These are phyloP conservation scores for Tachina grossa DNA, from an alignment of 2,888 invertebrate genomes.

Conservation along the genomic window DNA sequence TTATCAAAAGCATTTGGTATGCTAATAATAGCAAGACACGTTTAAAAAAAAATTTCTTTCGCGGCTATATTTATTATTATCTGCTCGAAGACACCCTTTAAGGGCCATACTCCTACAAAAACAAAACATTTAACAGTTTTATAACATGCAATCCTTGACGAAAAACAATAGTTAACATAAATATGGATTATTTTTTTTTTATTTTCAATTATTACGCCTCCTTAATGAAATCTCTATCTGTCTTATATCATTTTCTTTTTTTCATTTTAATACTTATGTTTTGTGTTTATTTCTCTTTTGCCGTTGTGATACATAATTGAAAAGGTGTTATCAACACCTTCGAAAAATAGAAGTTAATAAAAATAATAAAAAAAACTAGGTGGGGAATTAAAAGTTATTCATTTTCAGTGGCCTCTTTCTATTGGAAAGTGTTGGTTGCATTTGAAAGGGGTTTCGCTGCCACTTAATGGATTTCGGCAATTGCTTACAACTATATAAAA, in stretches of 20 bases:
- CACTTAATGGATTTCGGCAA: conserved; percentile 18
- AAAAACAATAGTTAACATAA: conserved; percentile 72
- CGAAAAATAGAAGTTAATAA: background rate
- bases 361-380: conserved; percentile 8
- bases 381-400: conserved; percentile 20
- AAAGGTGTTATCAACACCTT: conserved; percentile 54
- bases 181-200: conserved; percentile 62
- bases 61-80: conserved; percentile 24
- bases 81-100: conserved; percentile 42
- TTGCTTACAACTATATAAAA: conserved; percentile 24
- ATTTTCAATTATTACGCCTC: conserved; percentile 69
- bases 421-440: conserved; percentile 45
- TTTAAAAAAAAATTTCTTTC: background rate
- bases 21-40: conserved; percentile 57
- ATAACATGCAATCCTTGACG: conserved; percentile 73
- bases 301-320: conserved; percentile 36
- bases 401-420: conserved; percentile 14
- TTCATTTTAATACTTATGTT: background rate
- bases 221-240: conserved; percentile 71
- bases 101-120: conserved; percentile 44
- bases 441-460: conserved; percentile 21
- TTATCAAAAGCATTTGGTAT: conserved; percentile 28
- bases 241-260: conserved; percentile 43
- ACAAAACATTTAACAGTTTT: conserved; percentile 73
- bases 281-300: conserved; percentile 2